Conservation (phyloP, 2,113 vertebrate genomes). For the Notiomystis cincta region DNA sequence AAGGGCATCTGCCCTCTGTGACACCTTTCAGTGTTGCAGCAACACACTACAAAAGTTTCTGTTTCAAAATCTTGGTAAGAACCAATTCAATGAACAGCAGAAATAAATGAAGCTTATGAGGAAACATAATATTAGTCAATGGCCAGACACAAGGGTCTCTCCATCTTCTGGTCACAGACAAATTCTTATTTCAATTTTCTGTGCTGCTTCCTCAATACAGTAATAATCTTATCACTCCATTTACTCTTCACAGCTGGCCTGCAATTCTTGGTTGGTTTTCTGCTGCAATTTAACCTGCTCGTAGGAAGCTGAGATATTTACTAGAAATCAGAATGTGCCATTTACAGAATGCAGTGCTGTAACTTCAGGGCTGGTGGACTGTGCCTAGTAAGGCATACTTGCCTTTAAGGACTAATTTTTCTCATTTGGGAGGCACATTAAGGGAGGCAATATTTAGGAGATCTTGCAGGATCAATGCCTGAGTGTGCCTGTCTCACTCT, state of each 20-base stretch:
- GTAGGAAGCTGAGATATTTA: background rate
- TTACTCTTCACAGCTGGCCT: constrained; percentile 9
- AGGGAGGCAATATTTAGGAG: background rate
- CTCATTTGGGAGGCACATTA: background rate
- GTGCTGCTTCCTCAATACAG: constrained; percentile 19
- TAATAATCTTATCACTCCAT: constrained; percentile 24
- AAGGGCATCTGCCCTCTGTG: background rate
- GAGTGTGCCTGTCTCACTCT: background rate
- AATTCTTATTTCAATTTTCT: constrained; percentile 14
- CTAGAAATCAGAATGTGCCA: background rate
- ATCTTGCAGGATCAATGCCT: background rate
- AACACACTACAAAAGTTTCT: background rate
- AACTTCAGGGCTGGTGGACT: background rate
- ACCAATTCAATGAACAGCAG: background rate
- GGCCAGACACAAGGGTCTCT: constrained; percentile 14
- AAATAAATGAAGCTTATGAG: constrained; percentile 36
- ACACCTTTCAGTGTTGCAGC: background rate
- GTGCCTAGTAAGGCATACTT: background rate
- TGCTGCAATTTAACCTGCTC: background rate
- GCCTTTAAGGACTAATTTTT: background rate
- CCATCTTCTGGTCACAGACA: constrained; percentile 7
- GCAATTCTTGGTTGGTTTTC: constrained; percentile 17
- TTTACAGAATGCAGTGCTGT: background rate
- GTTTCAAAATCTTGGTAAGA: background rate
- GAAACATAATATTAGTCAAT: constrained; percentile 30